A percentile compares a stretch with the other conserved stretches of the same genome.
Conservation (phyloP, 2,113 vertebrate genomes). For the Scopus umbretta region DNA sequence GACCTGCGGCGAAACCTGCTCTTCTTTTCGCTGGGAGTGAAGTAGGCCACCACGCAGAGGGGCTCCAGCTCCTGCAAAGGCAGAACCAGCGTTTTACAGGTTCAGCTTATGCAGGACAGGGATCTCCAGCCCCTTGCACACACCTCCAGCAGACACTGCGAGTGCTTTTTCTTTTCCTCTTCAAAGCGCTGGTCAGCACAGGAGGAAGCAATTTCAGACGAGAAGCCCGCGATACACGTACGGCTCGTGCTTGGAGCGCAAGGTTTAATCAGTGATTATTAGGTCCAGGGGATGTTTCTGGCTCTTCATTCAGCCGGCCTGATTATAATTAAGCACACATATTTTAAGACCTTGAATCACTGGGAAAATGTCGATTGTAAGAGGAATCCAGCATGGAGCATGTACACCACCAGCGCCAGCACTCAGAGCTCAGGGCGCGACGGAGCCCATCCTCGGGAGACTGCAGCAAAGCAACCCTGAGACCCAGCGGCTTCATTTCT, state of each 20-base stretch:
- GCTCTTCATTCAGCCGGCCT: not conserved
- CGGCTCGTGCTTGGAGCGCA: fast-evolving
- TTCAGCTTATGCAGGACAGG: not conserved
- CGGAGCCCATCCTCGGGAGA: fast-evolving
- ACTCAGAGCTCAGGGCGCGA: not conserved
- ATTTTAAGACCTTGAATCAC: not conserved
- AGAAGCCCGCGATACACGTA: not conserved
- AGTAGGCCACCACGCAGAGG: fast-evolving
- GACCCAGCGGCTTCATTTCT: not conserved
- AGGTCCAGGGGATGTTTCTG: not conserved
- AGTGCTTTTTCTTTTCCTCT: not conserved
- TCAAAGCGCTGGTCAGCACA: not conserved
- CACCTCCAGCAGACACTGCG: not conserved
- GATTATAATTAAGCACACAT: not conserved
- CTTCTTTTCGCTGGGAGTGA: not conserved
- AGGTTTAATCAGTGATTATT: not conserved
- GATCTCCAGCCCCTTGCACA: not conserved
- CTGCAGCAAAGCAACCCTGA: not conserved
- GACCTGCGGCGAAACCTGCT: not conserved
- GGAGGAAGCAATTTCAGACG: not conserved
- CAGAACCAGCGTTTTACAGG: not conserved
- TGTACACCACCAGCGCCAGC: not conserved
- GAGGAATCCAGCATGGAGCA: not conserved
- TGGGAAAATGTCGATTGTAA: not conserved
- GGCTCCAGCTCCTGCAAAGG: fast-evolving